These are phyloP conservation scores for Aurelia aurita DNA, from an alignment of 30 jellyfish, hydroid and myxozoan species.

Conservation along the genomic window DNA sequence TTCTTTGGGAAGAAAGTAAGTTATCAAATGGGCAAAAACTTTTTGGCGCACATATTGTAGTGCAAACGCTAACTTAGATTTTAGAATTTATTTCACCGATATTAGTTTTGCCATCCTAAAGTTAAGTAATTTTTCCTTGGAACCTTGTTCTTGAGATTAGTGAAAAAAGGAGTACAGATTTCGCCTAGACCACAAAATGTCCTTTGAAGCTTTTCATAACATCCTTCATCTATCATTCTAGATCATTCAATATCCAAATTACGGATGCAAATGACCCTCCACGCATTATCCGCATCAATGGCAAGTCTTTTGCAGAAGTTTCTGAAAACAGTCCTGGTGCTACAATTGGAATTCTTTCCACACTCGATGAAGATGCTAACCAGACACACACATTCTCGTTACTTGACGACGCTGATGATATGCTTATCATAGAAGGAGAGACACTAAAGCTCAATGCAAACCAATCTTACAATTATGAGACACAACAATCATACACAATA, in stretches of 20 bases:
- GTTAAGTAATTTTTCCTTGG: too few relatives aligned
- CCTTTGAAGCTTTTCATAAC: neutral
- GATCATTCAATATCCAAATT: conserved; percentile 33
- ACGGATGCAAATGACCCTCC: conserved; percentile 85
- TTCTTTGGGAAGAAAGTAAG: too few relatives aligned
- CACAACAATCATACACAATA: conserved; percentile 34
- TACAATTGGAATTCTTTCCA: conserved; percentile 63
- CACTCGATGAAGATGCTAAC: conserved; percentile 76
- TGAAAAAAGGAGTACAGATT: neutral
- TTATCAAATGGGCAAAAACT: too few relatives aligned
- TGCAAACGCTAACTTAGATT: too few relatives aligned
- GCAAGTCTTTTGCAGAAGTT: conserved; percentile 32
- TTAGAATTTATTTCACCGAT: too few relatives aligned
- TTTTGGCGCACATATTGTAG: too few relatives aligned
- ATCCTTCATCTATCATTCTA: neutral
- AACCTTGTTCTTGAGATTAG: neutral
- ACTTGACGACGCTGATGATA: conserved; percentile 27
- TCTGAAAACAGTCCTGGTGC: conserved; percentile 59
- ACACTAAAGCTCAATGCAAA: conserved; percentile 33
- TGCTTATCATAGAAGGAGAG: conserved; percentile 41
- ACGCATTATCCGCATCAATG: conserved; percentile 45
- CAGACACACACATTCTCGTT: conserved; percentile 63
- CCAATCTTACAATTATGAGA: conserved; percentile 68
- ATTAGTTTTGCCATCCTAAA: too few relatives aligned
- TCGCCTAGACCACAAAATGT: neutral